Evolutionary conservation across 1,140 invertebrate species (phyloP).

Genomic region (Ptiloglossa arizonensis): DNA sequence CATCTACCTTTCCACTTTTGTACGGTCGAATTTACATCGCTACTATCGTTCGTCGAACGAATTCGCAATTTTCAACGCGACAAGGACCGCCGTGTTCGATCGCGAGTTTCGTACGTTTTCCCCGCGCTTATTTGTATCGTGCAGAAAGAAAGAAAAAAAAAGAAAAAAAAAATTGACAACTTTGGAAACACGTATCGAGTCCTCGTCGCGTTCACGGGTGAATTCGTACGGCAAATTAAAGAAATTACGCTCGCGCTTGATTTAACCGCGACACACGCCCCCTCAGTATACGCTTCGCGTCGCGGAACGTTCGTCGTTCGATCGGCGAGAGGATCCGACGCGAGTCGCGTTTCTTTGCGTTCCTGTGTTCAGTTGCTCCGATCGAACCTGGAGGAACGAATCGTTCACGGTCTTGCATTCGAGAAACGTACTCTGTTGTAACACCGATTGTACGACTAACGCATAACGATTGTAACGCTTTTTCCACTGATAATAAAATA

Average conservation of each 20-base stretch:
- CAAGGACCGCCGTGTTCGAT: not conserved
- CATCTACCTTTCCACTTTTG: slow-evolving; percentile 7
- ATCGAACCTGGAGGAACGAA: slow-evolving; percentile 11
- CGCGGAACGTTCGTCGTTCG: not conserved
- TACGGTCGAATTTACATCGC: slow-evolving; percentile 19
- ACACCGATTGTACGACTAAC: slow-evolving; percentile 64
- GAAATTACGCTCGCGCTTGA: not conserved
- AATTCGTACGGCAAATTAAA: no score
- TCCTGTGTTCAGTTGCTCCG: not conserved
- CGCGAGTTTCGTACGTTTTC: not conserved
- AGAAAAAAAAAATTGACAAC: no score
- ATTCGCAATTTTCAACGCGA: not conserved
- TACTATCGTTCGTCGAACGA: not conserved
- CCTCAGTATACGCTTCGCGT: slow-evolving; percentile 12
- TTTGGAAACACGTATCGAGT: not conserved
- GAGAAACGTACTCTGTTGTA: slow-evolving; percentile 57
- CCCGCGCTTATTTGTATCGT: not conserved
- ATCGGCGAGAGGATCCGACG: not conserved
- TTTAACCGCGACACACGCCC: slow-evolving; percentile 5
- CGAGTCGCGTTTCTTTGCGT: not conserved
- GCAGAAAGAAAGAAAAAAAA: no score
- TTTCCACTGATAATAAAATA: slow-evolving; percentile 74
- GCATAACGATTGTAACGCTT: slow-evolving; percentile 70
- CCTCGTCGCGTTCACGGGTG: not conserved
- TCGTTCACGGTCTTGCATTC: slow-evolving; percentile 47